These are phyloP conservation scores for Poecilobothrus nobilitatus DNA, from an alignment of 2,888 invertebrate genomes.

Conservation along the genomic window DNA sequence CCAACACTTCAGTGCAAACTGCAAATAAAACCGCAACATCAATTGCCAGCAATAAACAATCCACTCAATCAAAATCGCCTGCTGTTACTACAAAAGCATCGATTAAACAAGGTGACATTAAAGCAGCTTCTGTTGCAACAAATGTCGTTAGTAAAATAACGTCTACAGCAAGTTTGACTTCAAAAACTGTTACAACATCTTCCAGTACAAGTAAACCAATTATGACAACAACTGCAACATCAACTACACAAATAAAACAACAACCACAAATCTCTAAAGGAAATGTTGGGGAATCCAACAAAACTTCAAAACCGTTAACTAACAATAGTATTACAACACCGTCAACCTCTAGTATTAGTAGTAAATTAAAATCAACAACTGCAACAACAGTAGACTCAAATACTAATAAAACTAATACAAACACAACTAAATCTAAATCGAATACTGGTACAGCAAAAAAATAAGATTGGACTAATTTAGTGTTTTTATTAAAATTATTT, in stretches of 20 bases:
- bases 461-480: not conserved
- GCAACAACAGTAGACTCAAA: not conserved
- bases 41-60: too few relatives aligned
- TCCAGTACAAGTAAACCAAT: constrained; percentile 11
- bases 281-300: too few relatives aligned
- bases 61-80: constrained; percentile 8
- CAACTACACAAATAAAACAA: constrained; percentile 12
- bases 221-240: not conserved
- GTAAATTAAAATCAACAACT: not conserved
- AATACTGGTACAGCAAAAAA: not conserved
- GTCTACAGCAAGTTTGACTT: not conserved
- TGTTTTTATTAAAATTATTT: not conserved
- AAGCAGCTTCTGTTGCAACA: not conserved
- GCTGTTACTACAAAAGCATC: constrained; percentile 9
- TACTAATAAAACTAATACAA: not conserved
- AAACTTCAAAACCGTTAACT: too few relatives aligned
- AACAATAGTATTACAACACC: not conserved
- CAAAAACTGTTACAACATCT: constrained; percentile 14
- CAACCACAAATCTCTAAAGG: constrained; percentile 16
- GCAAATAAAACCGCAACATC: too few relatives aligned
- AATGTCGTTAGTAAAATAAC: not conserved
- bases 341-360: not conserved
- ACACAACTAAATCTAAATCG: not conserved
- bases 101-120: constrained; percentile 9
- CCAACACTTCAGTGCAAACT: too few relatives aligned